Evolutionary conservation across 2,888 invertebrate genomes (phyloP), one percentile per base, ranked within the genome.

Genomic region (Eubasilissa splendida): DNA sequence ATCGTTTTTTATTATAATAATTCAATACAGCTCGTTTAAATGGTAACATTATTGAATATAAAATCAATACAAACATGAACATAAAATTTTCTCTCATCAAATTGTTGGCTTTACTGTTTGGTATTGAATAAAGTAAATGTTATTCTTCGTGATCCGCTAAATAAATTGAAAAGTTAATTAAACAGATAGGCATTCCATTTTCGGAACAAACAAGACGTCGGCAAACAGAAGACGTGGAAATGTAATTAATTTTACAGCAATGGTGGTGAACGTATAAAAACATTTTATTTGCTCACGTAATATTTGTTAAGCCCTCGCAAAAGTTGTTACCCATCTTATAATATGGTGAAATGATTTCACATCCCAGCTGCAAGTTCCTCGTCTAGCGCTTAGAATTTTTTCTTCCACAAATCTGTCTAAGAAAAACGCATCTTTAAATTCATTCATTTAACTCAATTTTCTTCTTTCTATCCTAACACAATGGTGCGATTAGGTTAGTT

Each of bases 271-370:
- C 66, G 74, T 65, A 79, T 79, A 63, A 56, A 79, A 80, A 80
- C 73, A 77, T 77, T 80, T 80, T 80, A 80, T 80, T 80, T 73
- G 42, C 71, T 54, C 54, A 73, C 50, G 71, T 56, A 80, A 80
- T 77, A 80, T 77, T 63, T 77, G 77, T 56, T 54, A 76, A 66
- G n/a, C 66, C 22, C 54, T 54, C 53, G 53, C 59, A 22, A 54
- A 71, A 78, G 71, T 78, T 63, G 54, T 12, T 7, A 42, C 31
- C 71, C 56, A 71, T 71, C 56, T 71, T 56, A 42, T 42, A 42
- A 42, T 42, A 42, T 42, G 58, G 31, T 56, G 53, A 76, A 76
- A 76, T 76, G 63, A 63, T 63, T 76, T 63, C 59, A 76, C 52
- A 52, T 63, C 52, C 53, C 12, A 12, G 63, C 63, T 52, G 75